phyloP scores from a whole-genome alignment of 2,113 vertebrate genomes.

The Neomonachus schauinslandi region DNA sequence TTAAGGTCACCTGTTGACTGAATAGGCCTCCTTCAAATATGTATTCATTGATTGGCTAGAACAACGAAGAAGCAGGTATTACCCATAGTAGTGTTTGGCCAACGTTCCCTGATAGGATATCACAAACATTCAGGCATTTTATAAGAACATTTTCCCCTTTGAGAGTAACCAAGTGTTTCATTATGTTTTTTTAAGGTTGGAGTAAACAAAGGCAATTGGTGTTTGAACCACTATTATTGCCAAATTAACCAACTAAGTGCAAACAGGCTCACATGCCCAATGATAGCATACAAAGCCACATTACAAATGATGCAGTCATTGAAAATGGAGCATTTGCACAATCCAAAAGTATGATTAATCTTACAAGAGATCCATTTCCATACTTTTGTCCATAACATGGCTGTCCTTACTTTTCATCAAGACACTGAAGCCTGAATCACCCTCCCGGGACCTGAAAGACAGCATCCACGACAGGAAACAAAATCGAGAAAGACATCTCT shows the following conservation, averaged over 20 bases:
- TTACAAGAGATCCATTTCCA: slow-evolving; percentile 52
- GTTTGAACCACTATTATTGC: background rate
- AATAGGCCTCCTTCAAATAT: background rate
- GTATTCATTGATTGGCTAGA: slow-evolving; percentile 18
- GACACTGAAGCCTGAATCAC: slow-evolving; percentile 56
- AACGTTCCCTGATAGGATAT: slow-evolving; percentile 19
- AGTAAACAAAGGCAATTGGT: background rate
- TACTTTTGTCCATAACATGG: slow-evolving; percentile 22
- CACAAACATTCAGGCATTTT: background rate
- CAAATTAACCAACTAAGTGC: background rate
- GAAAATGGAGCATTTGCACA: slow-evolving; percentile 68
- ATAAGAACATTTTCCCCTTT: background rate
- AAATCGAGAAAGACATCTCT: background rate
- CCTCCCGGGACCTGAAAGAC: background rate
- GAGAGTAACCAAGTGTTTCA: background rate
- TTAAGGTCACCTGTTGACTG: background rate
- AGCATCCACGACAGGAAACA: background rate
- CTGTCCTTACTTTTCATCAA: slow-evolving; percentile 41
- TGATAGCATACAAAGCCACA: background rate
- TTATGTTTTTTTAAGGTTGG: background rate
- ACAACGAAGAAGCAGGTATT: slow-evolving; percentile 19
- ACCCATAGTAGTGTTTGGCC: slow-evolving; percentile 19
- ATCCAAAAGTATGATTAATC: slow-evolving; percentile 71
- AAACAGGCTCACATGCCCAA: slow-evolving; percentile 46
- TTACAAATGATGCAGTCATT: slow-evolving; percentile 48